Percentiles rank a stretch among this genome's conserved stretches.
Conservation (phyloP, 2,113 vertebrate species). For the Tonatia bakeri region DNA sequence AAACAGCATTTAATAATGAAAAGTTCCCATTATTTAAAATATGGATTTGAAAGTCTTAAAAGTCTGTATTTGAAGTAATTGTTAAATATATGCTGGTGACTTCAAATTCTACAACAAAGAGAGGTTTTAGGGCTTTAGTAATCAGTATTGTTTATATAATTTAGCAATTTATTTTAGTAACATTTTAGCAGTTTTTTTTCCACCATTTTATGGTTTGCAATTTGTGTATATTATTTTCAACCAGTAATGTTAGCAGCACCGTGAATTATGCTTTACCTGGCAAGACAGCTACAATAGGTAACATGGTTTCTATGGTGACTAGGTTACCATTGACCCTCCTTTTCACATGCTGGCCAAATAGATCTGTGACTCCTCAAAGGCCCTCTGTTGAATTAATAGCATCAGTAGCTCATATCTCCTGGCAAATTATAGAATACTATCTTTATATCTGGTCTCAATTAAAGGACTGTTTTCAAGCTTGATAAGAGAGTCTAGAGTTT, state of each 20-base stretch:
- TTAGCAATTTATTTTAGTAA: conserved; percentile 42
- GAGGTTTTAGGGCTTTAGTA: not conserved
- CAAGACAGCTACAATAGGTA: not conserved
- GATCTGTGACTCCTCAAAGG: conserved; percentile 4
- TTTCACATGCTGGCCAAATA: not conserved
- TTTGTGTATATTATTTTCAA: conserved; percentile 39
- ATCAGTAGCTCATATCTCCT: not conserved
- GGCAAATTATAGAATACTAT: not conserved
- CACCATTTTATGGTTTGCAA: conserved; percentile 3
- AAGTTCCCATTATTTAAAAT: conserved; percentile 23
- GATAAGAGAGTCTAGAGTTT: not conserved
- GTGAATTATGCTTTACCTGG: not conserved
- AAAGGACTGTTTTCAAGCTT: not conserved
- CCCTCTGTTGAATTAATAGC: not conserved
- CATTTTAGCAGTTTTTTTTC: conserved; percentile 1
- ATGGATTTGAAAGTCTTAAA: not conserved
- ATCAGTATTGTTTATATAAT: not conserved
- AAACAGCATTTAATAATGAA: not conserved
- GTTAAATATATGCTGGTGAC: not conserved
- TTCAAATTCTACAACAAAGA: conserved; percentile 9
- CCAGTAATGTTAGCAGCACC: conserved; percentile 2
- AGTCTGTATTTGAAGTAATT: not conserved
- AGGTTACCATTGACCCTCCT: not conserved
- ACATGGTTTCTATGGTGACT: conserved; percentile 38
- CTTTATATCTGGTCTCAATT: not conserved